phyloP scores from a whole-genome alignment of 2,113 vertebrate genomes.

The Turdus rufiventris region DNA sequence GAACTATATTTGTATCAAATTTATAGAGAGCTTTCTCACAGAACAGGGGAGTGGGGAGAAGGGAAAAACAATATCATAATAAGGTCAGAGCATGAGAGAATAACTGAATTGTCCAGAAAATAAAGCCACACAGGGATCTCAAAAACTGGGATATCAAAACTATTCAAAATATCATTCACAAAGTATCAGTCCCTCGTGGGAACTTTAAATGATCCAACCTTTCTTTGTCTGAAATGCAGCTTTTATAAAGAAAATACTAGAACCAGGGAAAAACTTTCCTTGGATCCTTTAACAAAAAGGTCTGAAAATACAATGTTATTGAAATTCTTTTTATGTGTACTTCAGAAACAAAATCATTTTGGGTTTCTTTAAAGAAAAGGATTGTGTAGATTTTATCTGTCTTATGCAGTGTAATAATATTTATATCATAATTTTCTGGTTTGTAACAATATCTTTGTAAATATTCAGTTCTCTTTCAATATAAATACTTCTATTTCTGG shows the following conservation, averaged over 20 bases:
- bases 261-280: constrained; percentile 12
- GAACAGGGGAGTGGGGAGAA: neutral
- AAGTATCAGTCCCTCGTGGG: constrained; percentile 32
- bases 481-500: neutral
- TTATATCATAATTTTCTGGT: constrained; percentile 11
- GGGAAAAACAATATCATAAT: neutral
- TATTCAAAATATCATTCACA: constrained; percentile 21
- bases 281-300: constrained; percentile 9
- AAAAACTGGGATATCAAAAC: constrained; percentile 27
- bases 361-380: neutral
- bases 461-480: constrained; percentile 15
- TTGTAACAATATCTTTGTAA: constrained; percentile 21
- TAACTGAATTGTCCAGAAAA: constrained; percentile 51
- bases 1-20: neutral
- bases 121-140: neutral
- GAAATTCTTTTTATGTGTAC: constrained; percentile 22
- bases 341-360: constrained; percentile 10
- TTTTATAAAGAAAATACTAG: constrained; percentile 34
- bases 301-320: neutral
- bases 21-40: neutral
- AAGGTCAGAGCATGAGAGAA: constrained; percentile 41
- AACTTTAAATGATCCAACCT: constrained; percentile 30
- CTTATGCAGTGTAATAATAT: constrained; percentile 24
- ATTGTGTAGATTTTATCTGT: constrained; percentile 45
- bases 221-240: constrained; percentile 20